These are phyloP conservation scores for Catocala sponsa DNA, from an alignment of 2,888 invertebrate genomes.

Conservation along the genomic window DNA sequence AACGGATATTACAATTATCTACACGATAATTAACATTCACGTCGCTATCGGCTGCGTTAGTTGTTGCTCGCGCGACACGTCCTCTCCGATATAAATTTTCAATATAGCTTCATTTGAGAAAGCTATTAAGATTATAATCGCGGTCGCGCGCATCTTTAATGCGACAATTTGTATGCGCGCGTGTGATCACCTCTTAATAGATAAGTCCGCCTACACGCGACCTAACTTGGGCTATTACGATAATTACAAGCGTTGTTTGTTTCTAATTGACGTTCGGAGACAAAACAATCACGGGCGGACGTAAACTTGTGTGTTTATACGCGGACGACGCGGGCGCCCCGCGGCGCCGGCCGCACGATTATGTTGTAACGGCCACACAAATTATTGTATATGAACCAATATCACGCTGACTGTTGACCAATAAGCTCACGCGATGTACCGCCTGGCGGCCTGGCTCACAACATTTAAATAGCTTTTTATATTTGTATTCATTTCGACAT, in stretches of 20 bases:
- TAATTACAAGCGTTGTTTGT: slow-evolving; percentile 45
- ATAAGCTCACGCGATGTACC: slow-evolving; percentile 15
- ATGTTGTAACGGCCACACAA: slow-evolving; percentile 15
- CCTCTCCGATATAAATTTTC: slow-evolving; percentile 60
- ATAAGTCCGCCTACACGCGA: slow-evolving; percentile 67
- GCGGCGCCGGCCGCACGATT: slow-evolving; percentile 18
- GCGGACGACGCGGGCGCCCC: slow-evolving; percentile 10
- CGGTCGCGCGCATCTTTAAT: slow-evolving; percentile 65
- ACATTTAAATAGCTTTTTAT: background rate
- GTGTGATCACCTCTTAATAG: slow-evolving; percentile 70
- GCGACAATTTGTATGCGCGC: slow-evolving; percentile 80
- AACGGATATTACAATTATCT: slow-evolving; percentile 1
- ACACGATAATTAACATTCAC: slow-evolving; percentile 7
- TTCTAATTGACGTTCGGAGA: slow-evolving; percentile 42
- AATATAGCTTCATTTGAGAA: slow-evolving; percentile 76
- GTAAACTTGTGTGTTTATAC: slow-evolving; percentile 17
- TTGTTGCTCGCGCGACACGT: slow-evolving; percentile 15
- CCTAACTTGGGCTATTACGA: slow-evolving; percentile 42
- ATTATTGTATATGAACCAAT: slow-evolving; percentile 9
- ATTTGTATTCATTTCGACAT: too few relatives aligned
- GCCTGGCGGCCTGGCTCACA: slow-evolving; percentile 6
- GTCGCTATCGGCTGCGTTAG: background rate
- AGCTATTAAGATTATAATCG: slow-evolving; percentile 75
- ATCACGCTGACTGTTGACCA: slow-evolving; percentile 9
- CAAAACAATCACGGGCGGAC: slow-evolving; percentile 35